Percentiles rank a stretch among this genome's conserved stretches.
Evolutionary conservation across 2,888 invertebrate genomes (phyloP).

Genomic region (Scaptomyza parva): DNA sequence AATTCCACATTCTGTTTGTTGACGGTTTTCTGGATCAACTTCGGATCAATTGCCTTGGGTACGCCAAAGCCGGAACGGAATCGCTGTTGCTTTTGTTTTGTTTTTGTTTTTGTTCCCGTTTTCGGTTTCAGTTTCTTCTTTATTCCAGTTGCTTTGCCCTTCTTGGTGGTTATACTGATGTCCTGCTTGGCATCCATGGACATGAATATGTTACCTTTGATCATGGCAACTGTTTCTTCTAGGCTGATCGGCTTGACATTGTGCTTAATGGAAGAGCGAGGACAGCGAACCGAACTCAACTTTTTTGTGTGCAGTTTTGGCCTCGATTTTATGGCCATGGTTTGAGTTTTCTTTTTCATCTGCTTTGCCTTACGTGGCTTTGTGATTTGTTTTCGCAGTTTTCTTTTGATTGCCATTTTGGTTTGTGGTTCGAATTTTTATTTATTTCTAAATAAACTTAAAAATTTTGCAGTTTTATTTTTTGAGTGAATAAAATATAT

Average conservation of each 20-base stretch:
- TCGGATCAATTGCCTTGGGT: not conserved
- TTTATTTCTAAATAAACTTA: not conserved
- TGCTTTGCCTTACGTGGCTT: not conserved
- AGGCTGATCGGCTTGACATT: not conserved
- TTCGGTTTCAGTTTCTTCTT: not conserved
- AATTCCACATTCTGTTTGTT: conserved; percentile 14
- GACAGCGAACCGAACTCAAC: not conserved
- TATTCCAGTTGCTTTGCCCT: not conserved
- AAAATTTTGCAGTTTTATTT: conserved; percentile 33
- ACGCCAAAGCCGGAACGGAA: not conserved
- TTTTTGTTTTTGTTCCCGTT: not conserved
- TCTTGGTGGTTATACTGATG: not conserved
- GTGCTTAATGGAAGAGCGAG: not conserved
- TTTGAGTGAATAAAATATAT: conserved; percentile 21
- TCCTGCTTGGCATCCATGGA: not conserved
- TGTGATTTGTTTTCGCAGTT: not conserved
- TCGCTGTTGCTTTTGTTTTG: not conserved
- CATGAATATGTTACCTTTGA: not conserved
- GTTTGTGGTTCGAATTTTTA: conserved; percentile 4
- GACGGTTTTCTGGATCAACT: not conserved
- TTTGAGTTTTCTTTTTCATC: not conserved
- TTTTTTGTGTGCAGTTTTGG: not conserved
- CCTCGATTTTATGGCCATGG: not conserved
- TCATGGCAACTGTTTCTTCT: not conserved
- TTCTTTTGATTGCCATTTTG: conserved; percentile 30